Evolutionary conservation across 1,140 invertebrate species (phyloP).

Genomic region (Caenorhabditis latens): DNA sequence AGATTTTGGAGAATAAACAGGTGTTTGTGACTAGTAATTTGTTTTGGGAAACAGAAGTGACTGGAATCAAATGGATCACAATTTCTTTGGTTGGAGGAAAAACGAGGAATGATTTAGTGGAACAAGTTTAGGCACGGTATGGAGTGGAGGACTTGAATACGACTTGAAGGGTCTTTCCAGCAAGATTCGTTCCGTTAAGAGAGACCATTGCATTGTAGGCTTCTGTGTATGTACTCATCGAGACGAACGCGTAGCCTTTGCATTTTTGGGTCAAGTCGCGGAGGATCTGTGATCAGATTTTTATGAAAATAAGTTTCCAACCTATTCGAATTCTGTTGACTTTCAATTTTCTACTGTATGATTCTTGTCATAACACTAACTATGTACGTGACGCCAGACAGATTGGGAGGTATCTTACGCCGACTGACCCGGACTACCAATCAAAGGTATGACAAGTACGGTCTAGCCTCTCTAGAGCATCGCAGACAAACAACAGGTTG

Average conservation of each 20-base stretch:
- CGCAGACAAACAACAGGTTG: too few relatives aligned
- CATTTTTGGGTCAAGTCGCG: slow-evolving; percentile 98
- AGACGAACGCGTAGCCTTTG: slow-evolving; percentile 99
- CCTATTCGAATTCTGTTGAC: neutral
- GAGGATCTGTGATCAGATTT: slow-evolving; percentile 82
- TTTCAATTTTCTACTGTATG: too few relatives aligned
- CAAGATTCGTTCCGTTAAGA: slow-evolving; percentile 95
- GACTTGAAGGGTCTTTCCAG: slow-evolving; percentile 96
- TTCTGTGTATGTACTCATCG: slow-evolving; percentile 92
- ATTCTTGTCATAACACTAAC: too few relatives aligned
- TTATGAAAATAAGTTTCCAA: neutral
- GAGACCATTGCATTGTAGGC: slow-evolving; percentile 84
- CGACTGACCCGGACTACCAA: too few relatives aligned
- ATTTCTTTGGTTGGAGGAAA: slow-evolving; percentile 22
- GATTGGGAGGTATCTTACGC: too few relatives aligned
- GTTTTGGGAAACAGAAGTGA: neutral
- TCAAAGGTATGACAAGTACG: too few relatives aligned
- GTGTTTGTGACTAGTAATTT: too few relatives aligned
- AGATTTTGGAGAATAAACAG: too few relatives aligned
- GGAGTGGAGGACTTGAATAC: slow-evolving; percentile 33
- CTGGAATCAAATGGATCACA: slow-evolving; percentile 7
- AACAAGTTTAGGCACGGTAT: slow-evolving; percentile 20
- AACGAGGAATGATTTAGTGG: neutral
- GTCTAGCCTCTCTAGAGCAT: too few relatives aligned
- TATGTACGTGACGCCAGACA: too few relatives aligned